A percentile compares a stretch with the other conserved stretches of the same genome.
phyloP scores from a whole-genome alignment of 2,113 vertebrate species.

The Heteronetta atricapilla region DNA sequence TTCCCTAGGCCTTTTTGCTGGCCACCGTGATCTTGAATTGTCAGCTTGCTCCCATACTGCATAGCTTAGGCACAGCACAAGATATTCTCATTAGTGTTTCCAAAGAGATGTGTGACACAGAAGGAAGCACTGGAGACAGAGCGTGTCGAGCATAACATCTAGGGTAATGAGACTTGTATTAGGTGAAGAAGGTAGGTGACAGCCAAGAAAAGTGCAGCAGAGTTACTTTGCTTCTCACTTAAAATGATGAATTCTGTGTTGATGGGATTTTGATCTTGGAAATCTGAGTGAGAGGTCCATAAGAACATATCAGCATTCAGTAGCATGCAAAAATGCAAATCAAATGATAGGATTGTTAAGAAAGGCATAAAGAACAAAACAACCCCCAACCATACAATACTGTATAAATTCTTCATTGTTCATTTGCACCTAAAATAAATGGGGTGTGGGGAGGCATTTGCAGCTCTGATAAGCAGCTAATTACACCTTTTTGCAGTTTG shows the following conservation, averaged over 20 bases:
- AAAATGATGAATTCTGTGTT: not conserved
- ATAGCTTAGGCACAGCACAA: not conserved
- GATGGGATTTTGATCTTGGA: not conserved
- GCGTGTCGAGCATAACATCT: not conserved
- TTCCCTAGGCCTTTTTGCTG: not conserved
- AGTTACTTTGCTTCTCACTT: not conserved
- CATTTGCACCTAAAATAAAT: not conserved
- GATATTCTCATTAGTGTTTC: not conserved
- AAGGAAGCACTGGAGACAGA: not conserved
- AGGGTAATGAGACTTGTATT: not conserved
- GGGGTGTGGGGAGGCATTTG: not conserved
- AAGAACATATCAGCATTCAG: not conserved
- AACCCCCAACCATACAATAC: not conserved
- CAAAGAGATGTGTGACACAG: not conserved
- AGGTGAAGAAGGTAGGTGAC: not conserved
- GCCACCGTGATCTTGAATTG: not conserved
- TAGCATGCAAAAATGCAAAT: not conserved
- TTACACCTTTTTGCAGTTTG: not conserved
- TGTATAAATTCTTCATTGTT: not conserved
- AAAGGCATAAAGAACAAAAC: not conserved
- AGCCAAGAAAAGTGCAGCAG: not conserved
- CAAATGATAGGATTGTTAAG: not conserved
- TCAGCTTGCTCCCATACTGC: not conserved
- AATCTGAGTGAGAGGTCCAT: not conserved
- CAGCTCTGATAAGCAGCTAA: not conserved